phyloP scores from a whole-genome alignment of 2,797 vertebrate species.

The Lepidocolaptes lacrymiger region DNA sequence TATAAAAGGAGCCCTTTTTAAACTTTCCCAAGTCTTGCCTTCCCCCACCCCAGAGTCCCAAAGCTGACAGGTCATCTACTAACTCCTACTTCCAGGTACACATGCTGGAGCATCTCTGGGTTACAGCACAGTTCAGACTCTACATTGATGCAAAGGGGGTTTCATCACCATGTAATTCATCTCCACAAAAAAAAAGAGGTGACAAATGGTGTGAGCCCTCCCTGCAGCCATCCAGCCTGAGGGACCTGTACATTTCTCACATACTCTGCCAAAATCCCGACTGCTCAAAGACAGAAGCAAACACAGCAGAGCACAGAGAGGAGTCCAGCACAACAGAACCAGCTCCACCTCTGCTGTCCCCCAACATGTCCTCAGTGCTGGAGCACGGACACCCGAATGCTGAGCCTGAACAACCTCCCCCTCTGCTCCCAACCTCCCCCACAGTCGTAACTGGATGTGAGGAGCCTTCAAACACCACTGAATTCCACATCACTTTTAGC shows the following conservation, averaged over 20 bases:
- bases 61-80: neutral
- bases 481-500: neutral
- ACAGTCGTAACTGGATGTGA: fast-evolving
- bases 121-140: neutral
- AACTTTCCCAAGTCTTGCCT: neutral
- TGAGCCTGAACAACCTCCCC: neutral
- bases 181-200: neutral
- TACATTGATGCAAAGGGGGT: neutral
- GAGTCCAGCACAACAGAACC: neutral
- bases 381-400: neutral
- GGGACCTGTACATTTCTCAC: neutral
- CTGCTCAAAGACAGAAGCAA: neutral
- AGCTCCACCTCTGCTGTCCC: fast-evolving
- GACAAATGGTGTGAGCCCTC: neutral
- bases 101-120: fast-evolving
- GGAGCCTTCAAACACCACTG: neutral
- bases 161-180: neutral
- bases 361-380: fast-evolving
- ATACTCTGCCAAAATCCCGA: fast-evolving
- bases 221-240: neutral
- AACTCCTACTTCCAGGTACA: neutral
- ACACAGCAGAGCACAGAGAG: neutral
- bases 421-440: neutral
- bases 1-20: neutral
- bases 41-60: neutral